Evolutionary conservation across 1,140 invertebrate species (phyloP), one percentile per base, ranked within the genome.

Genomic region (Tetragonula clypearis): DNA sequence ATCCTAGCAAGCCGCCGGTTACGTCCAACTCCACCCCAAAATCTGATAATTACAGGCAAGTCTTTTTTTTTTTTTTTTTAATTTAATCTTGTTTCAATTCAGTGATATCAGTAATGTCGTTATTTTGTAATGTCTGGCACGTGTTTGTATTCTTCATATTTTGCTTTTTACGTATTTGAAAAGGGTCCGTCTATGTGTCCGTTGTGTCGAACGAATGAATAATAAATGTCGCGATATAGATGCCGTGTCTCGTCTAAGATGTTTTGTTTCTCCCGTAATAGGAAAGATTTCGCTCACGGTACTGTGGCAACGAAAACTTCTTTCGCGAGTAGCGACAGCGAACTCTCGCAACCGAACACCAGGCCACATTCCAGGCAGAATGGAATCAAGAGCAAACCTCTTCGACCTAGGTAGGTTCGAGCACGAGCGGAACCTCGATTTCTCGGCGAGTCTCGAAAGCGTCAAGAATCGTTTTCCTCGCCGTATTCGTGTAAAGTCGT

Each of bases 261-360:
- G 5, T 30, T 11, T 41, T 1, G 17, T 77, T 62, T n/a, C 6
- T 15, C 41, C 35, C 26, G 11, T 26, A n/a, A n/a, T n/a, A 93
- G 95, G 78, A 93, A 94, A 92, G 95, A 96, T 91, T 96, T 96
- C 93, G 95, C 95, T 69, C 95, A 95, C 89, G 95, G 95, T 19
- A 94, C 94, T 2, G 86, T 95, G 77, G 93, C 93, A 66, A 90
- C 88, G 21, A 91, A 87, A 82, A 93, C 93, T 14, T 95, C 94
- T 49, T 90, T 95, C 68, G 94, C 94, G 21, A 95, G 94, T 82
- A 95, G 94, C 75, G 95, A 95, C 86, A 95, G 94, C 79, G 95
- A 95, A 91, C 87, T 95, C 75, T 95, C 95, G n/a, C 94, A 95
- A 86, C 92, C 94, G 65, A 94, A 94, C 90, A 95, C 94, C 19